Conservation (phyloP, 2,113 vertebrate species). For the Phyllopteryx taeniolatus region DNA sequence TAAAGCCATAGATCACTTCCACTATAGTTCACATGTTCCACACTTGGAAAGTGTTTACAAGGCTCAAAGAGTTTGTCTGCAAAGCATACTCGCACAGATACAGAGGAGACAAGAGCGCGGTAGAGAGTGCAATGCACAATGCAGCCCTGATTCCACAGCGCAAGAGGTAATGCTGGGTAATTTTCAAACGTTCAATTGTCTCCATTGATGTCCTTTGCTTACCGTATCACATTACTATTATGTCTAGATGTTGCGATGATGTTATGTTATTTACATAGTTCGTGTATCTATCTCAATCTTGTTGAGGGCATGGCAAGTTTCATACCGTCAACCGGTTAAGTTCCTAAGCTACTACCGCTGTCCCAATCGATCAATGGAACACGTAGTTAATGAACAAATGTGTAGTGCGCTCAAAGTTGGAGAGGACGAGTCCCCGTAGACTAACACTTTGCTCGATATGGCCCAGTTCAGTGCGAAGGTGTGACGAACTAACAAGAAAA, state of each 20-base stretch:
- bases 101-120: slow-evolving; percentile 9
- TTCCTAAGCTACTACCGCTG: too few relatives aligned
- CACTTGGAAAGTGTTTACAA: slow-evolving; percentile 68
- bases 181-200: neutral
- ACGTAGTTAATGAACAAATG: too few relatives aligned
- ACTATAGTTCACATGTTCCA: slow-evolving; percentile 68
- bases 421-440: neutral
- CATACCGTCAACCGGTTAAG: too few relatives aligned
- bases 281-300: too few relatives aligned
- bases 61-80: slow-evolving; percentile 53
- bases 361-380: too few relatives aligned
- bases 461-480: slow-evolving; percentile 39
- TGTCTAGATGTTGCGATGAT: too few relatives aligned
- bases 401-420: too few relatives aligned
- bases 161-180: neutral
- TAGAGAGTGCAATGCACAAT: slow-evolving; percentile 5
- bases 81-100: slow-evolving; percentile 21
- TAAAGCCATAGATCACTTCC: slow-evolving; percentile 70
- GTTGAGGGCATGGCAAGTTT: too few relatives aligned
- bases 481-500: slow-evolving; percentile 46
- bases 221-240: too few relatives aligned
- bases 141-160: neutral
- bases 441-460: neutral
- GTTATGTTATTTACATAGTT: too few relatives aligned
- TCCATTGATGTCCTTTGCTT: too few relatives aligned